A percentile compares a stretch with the other conserved stretches of the same genome.
These are phyloP conservation scores for Sinocyclocheilus rhinocerous DNA, from an alignment of 2,113 vertebrate genomes.

Conservation along the genomic window DNA sequence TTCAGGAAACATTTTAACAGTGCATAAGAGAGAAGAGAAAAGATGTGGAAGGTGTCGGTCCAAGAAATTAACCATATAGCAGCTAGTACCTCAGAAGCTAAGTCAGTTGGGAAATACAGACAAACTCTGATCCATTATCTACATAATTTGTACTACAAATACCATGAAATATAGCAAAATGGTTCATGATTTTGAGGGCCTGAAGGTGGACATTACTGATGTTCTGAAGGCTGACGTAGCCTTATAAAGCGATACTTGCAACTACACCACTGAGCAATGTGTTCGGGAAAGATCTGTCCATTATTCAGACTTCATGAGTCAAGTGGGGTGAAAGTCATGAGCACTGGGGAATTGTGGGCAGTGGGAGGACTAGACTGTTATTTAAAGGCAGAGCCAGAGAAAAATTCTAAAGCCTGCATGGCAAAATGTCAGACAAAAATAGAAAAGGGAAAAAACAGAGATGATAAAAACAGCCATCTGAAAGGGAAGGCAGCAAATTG, in stretches of 20 bases:
- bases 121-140: constrained; percentile 60
- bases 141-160: constrained; percentile 53
- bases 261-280: constrained; percentile 2
- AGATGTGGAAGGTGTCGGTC: constrained; percentile 40
- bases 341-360: constrained; percentile 42
- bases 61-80: constrained; percentile 46
- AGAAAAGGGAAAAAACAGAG: constrained; percentile 57
- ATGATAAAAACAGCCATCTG: constrained; percentile 67
- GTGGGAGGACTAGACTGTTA: constrained; percentile 47
- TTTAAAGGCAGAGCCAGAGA: constrained; percentile 52
- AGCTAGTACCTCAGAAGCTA: constrained; percentile 66
- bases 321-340: constrained; percentile 38
- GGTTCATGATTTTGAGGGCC: not conserved
- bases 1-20: constrained; percentile 38
- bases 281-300: not conserved
- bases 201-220: not conserved
- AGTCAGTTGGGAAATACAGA: constrained; percentile 81
- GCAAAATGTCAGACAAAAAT: constrained; percentile 59
- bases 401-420: constrained; percentile 55
- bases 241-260: constrained; percentile 10
- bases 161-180: constrained; percentile 26
- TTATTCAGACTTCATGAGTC: not conserved
- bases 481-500: constrained; percentile 39
- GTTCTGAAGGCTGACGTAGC: not conserved
- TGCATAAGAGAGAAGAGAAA: constrained; percentile 48